Base-by-base conservation (phyloP, 2,113 vertebrate genomes). In the Perca schrenkii region DNA sequence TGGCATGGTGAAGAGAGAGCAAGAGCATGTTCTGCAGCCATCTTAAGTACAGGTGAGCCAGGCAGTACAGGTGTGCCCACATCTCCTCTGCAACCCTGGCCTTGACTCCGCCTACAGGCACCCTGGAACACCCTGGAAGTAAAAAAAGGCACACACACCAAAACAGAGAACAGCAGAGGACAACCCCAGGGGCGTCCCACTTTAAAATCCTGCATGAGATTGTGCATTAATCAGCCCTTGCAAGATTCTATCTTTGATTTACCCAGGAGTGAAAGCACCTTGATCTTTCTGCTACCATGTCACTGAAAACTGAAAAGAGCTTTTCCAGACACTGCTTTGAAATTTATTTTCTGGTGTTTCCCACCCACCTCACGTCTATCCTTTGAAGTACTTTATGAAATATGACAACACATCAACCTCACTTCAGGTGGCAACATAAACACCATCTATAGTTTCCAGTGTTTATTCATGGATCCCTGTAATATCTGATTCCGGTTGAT, bases 391-490 rank as follows among this genome's bases (percentile, higher is more conserved):
- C n/a, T 77, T 60, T 60, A 73, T 78, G 40, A 71, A 43, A 75
- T 61, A 58, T 69, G 73, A 77, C 79, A 74, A 21, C 67, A 60
- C 47, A 47, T 82, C 64, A 43, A 28, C 53, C 80, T 43, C 31
- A 63, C 50, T 63, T 47, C 53, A 75, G 63, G 54, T 73, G 56
- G 49, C 53, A 68, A 53, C 28, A 62, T 21, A 78, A 86, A 83
- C 58, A 84, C 36, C 36, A 60, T 60, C 69, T 71, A 17, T 11
- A 47, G 8, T 21, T 68, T 25, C 36, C 6, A 15, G 3, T 60
- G 74, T 84, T 86, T 80, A 79, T 72, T 52, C 70, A 81, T 79
- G 69, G 77, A 57, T 69, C 60, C 50, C 49, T 52, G 8, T 60
- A 52, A 65, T 54, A 79, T 86, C 50, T 17, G 65, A 60, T 71